Evolutionary conservation across 2,797 vertebrate species (phyloP).

Genomic region (Acipenser transmontanus): DNA sequence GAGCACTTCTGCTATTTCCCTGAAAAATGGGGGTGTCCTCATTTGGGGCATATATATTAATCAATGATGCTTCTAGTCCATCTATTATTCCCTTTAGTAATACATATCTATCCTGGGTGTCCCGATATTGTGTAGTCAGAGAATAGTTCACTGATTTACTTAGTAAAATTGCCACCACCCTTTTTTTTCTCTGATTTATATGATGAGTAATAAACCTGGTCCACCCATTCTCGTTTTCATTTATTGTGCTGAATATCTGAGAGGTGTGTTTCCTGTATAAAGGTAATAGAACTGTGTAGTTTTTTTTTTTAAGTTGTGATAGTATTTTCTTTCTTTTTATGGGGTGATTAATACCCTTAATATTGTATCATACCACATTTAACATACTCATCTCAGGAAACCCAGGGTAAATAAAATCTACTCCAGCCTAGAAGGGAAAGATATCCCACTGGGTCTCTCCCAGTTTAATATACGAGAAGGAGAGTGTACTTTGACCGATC

Average conservation of each 20-base stretch:
- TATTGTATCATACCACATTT: too few relatives aligned
- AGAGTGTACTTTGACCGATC: too few relatives aligned
- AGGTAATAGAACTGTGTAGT: neutral
- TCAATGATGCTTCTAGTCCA: slow-evolving; percentile 11
- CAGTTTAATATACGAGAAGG: too few relatives aligned
- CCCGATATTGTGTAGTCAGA: neutral
- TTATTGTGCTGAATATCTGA: slow-evolving; percentile 10
- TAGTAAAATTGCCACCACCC: slow-evolving; percentile 2
- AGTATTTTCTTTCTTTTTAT: too few relatives aligned
- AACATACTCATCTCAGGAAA: too few relatives aligned
- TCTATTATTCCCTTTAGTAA: slow-evolving; percentile 6
- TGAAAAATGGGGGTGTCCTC: slow-evolving; percentile 11
- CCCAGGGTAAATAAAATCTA: too few relatives aligned
- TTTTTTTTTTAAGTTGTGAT: too few relatives aligned
- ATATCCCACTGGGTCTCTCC: too few relatives aligned
- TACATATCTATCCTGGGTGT: slow-evolving; percentile 12
- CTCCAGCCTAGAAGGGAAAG: too few relatives aligned
- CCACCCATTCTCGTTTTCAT: slow-evolving; percentile 10
- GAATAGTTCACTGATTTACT: slow-evolving; percentile 6
- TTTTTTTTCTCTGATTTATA: slow-evolving; percentile 1
- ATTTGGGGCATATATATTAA: slow-evolving; percentile 16
- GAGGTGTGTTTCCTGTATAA: slow-evolving; percentile 10
- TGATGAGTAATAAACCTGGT: slow-evolving; percentile 5
- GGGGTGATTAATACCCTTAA: too few relatives aligned
- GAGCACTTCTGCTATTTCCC: slow-evolving; percentile 9